Base-by-base conservation (phyloP, 2,888 invertebrate genomes). In the Julus scanicus region DNA sequence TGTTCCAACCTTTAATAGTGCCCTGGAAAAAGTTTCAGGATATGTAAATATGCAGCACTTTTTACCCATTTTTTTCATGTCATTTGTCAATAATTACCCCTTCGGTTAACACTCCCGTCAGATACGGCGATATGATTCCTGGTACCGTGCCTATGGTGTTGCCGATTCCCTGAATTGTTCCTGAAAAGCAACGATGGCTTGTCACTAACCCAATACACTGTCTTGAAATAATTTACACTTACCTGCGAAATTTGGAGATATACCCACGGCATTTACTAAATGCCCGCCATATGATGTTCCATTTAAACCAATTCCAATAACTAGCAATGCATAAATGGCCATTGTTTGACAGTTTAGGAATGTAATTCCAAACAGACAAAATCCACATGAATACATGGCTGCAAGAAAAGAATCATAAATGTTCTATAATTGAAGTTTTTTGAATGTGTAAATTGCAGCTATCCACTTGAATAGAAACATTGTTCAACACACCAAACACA, bases 161-260 rank as follows among this genome's bases (percentile, higher is more conserved):
- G 11, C 90, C 89, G 20, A 91, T 90, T 9, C 90, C 91, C 89
- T 90, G 90, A 17, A 91, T 49, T 15, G 90, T 90, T 1, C 90
- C 89, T 89, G 17, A 29, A 88, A 39, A 9, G 37, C 9, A 39
- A 37, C 0, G 1, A n/a, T 29, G 29, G 8, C 29, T 29, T 11
- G 29, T 29, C 3, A 71, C 8, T 9, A 6, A 9, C 11, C 5
- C 6, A 63, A 63, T 11, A 15, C 29, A 39, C 11, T 48, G 17
- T 17, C 4, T n/a, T 39, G 8, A 39, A 87, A 71, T 0, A 44
- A 44, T 39, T 39, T 15, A 29, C 29, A 29, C 44, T 86, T 88
- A 89, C 90, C 90, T 29, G 91, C 90, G 87, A 89, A 91, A 86
- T 91, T 90, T 0, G 91, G 91, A 0, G 91, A 89, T 57, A 91